A percentile compares a stretch with the other conserved stretches of the same genome.
phyloP scores from a whole-genome alignment of 2,888 invertebrate genomes.

The Eurytoma adleriae region DNA sequence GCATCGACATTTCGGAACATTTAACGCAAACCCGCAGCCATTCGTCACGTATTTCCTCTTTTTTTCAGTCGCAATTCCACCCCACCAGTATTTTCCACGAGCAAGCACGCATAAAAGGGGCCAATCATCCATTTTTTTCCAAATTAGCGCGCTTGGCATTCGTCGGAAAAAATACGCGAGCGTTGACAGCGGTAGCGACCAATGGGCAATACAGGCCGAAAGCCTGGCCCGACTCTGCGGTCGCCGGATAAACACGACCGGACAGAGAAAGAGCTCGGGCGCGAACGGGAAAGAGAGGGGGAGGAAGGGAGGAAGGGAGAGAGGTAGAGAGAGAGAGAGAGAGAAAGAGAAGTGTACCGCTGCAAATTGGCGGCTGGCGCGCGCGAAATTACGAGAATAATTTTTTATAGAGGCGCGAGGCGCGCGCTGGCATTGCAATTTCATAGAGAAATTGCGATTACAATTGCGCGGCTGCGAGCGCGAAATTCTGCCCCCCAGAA shows the following conservation, averaged over 20 bases:
- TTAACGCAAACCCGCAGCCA: too few relatives aligned
- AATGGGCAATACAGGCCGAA: not conserved
- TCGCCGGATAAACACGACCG: not conserved
- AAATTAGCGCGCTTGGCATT: too few relatives aligned
- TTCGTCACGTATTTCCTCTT: too few relatives aligned
- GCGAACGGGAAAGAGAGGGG: not conserved
- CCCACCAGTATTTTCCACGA: too few relatives aligned
- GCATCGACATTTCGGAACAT: too few relatives aligned
- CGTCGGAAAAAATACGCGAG: too few relatives aligned
- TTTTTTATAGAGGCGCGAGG: slow-evolving; percentile 40
- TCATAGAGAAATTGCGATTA: slow-evolving; percentile 51
- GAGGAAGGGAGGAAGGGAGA: not conserved
- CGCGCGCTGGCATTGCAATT: slow-evolving; percentile 42
- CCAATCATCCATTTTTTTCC: too few relatives aligned
- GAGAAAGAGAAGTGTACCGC: not conserved
- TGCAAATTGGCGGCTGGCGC: slow-evolving; percentile 38
- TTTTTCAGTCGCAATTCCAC: too few relatives aligned
- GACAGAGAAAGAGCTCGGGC: not conserved
- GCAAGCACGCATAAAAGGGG: too few relatives aligned
- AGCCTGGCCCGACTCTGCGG: slow-evolving; percentile 17
- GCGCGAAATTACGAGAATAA: slow-evolving; percentile 51
- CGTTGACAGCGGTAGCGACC: too few relatives aligned
- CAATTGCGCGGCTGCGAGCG: slow-evolving; percentile 10
- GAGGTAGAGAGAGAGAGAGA: not conserved
- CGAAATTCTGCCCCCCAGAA: slow-evolving; percentile 30